phyloP scores from a whole-genome alignment of 2,113 vertebrate genomes.

The Microcebus ravelobensis region DNA sequence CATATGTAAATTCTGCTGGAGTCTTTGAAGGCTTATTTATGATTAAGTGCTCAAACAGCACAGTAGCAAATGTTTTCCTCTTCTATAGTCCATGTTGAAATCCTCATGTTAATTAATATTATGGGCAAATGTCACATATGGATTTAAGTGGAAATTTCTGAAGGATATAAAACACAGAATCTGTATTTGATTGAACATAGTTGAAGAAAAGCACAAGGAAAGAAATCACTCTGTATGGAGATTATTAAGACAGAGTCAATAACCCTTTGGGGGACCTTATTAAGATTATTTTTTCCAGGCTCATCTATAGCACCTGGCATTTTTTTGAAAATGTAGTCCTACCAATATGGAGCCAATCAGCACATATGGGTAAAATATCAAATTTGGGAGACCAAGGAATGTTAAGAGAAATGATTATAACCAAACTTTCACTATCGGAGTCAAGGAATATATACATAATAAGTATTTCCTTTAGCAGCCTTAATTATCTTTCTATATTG shows the following conservation, averaged over 20 bases:
- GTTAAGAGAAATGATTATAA: background rate
- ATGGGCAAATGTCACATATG: slow-evolving; percentile 68
- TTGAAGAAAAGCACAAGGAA: background rate
- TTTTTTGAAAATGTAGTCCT: background rate
- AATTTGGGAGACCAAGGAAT: background rate
- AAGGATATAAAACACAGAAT: slow-evolving; percentile 36
- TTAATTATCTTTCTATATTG: background rate
- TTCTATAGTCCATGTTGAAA: slow-evolving; percentile 48
- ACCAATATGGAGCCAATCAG: background rate
- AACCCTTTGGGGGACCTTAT: background rate
- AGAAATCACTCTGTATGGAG: background rate
- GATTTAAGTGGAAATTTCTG: slow-evolving; percentile 65
- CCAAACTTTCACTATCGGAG: background rate
- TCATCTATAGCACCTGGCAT: background rate
- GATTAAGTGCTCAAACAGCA: slow-evolving; percentile 45
- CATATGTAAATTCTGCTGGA: slow-evolving; percentile 21
- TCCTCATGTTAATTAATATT: slow-evolving; percentile 59
- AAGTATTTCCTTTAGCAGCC: background rate
- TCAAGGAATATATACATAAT: background rate
- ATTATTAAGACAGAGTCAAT: background rate
- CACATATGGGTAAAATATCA: background rate
- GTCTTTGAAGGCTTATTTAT: slow-evolving; percentile 55
- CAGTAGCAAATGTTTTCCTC: slow-evolving; percentile 61
- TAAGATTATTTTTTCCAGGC: slow-evolving; percentile 52
- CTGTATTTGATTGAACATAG: slow-evolving; percentile 34